phyloP scores from a whole-genome alignment of 2,113 vertebrate genomes.

The Illadopsis cleaveri region DNA sequence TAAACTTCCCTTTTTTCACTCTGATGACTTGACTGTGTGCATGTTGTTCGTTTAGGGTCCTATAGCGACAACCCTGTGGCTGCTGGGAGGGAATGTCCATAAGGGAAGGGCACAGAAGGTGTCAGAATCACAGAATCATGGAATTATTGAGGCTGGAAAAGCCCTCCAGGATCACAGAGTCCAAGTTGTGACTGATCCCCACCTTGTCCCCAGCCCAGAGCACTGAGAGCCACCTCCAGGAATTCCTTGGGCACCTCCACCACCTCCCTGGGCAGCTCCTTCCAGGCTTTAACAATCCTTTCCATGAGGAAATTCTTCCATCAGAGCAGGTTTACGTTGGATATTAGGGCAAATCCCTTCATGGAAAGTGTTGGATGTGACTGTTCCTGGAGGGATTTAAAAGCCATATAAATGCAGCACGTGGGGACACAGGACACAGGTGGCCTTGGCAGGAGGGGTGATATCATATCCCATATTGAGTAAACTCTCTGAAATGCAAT shows the following conservation, averaged over 20 bases:
- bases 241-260: rapidly evolving
- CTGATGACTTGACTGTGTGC: too few species aligned
- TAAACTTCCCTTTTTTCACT: too few species aligned
- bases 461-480: rapidly evolving
- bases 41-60: too few species aligned
- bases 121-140: too few species aligned
- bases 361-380: not conserved
- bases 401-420: not conserved
- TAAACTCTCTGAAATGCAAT: not conserved
- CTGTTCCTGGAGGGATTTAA: not conserved
- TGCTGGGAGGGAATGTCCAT: not conserved
- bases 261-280: not conserved
- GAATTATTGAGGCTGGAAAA: rapidly evolving
- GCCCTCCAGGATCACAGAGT: rapidly evolving
- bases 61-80: too few species aligned
- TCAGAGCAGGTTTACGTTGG: not conserved
- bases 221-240: not conserved
- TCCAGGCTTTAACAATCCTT: rapidly evolving
- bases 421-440: not conserved
- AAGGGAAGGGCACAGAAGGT: not conserved
- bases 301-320: not conserved
- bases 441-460: not conserved
- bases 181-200: rapidly evolving
- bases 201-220: not conserved
- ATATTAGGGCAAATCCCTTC: not conserved